A percentile compares a stretch with the other conserved stretches of the same genome.
Conservation (phyloP, 2,113 vertebrate species). For the Psilopogon haemacephalus region DNA sequence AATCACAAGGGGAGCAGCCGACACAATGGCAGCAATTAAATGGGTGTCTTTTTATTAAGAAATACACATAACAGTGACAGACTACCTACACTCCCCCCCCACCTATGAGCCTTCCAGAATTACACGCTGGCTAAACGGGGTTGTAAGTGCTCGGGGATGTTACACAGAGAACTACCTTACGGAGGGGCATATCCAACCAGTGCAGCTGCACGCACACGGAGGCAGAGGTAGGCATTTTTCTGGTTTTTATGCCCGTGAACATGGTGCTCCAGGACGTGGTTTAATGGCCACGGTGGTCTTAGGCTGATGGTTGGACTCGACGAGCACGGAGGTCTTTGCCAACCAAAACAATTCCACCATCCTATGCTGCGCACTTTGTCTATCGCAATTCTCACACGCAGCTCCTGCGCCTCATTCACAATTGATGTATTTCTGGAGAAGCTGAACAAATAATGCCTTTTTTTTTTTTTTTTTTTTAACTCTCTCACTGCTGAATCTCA, state of each 20-base stretch:
- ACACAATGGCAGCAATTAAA: slow-evolving; percentile 39
- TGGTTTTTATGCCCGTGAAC: neutral
- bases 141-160: neutral
- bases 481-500: neutral
- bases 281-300: too few relatives aligned
- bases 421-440: neutral
- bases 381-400: neutral
- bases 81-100: neutral
- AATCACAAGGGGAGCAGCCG: slow-evolving; percentile 47
- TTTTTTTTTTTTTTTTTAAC: too few relatives aligned
- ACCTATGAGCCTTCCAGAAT: neutral
- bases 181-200: neutral
- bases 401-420: neutral
- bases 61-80: slow-evolving; percentile 11
- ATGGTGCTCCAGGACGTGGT: too few relatives aligned
- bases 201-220: neutral
- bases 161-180: neutral
- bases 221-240: neutral
- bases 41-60: slow-evolving; percentile 30
- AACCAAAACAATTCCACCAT: too few relatives aligned
- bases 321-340: too few relatives aligned
- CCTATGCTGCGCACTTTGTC: neutral
- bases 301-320: too few relatives aligned
- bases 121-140: neutral
- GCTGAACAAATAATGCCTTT: neutral